phyloP scores from a whole-genome alignment of 1,140 invertebrate species.

The Leptopilina boulardi region DNA sequence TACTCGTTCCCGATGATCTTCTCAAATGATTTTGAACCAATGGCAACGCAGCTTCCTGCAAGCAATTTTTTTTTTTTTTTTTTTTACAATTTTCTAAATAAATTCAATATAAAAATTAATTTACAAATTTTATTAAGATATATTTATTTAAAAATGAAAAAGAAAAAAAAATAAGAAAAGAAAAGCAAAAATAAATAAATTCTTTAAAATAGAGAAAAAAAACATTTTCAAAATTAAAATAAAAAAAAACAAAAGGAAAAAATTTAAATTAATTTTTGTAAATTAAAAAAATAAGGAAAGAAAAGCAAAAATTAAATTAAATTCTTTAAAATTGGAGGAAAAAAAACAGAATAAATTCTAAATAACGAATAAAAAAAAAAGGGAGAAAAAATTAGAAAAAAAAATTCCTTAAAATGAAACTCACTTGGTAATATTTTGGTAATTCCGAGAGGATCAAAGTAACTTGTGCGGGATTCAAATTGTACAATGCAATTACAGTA shows the following conservation, averaged over 20 bases:
- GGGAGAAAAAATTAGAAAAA: constrained; percentile 23
- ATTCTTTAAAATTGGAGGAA: constrained; percentile 18
- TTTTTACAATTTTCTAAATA: background rate
- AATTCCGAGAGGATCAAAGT: constrained; percentile 89
- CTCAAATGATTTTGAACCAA: constrained; percentile 90
- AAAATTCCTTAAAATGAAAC: background rate
- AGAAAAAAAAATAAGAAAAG: no score
- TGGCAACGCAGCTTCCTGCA: constrained; percentile 86
- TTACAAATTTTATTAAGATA: no score
- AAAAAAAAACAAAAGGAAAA: no score
- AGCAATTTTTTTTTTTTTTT: background rate
- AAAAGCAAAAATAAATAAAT: no score
- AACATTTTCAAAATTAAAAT: no score
- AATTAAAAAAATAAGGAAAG: no score
- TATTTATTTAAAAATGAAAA: no score
- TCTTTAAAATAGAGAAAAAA: no score
- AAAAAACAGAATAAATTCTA: background rate
- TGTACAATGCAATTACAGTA: constrained; percentile 91
- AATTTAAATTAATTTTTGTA: no score
- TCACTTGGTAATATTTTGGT: constrained; percentile 85
- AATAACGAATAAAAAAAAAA: no score
- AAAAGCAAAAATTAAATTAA: constrained; percentile 16
- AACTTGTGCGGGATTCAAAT: constrained; percentile 91
- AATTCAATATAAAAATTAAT: background rate
- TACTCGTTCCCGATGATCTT: constrained; percentile 78